Evolutionary conservation across 2,113 vertebrate genomes (phyloP).

Genomic region (Microcebus griseorufus): DNA sequence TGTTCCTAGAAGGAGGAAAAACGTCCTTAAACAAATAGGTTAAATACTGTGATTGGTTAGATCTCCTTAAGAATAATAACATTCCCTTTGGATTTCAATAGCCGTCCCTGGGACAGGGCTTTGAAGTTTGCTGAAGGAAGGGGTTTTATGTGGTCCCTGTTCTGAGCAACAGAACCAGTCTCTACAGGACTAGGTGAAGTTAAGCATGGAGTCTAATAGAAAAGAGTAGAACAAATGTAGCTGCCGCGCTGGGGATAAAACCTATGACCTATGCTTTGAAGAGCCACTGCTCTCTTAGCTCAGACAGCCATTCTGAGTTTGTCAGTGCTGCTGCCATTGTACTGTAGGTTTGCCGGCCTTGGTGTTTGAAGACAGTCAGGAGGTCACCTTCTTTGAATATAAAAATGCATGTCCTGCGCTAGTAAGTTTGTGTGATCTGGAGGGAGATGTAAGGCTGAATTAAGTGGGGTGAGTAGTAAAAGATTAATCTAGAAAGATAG

Average conservation of each 20-base stretch:
- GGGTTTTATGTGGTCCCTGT: background rate
- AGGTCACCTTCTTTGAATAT: background rate
- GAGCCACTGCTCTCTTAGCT: background rate
- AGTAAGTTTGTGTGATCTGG: background rate
- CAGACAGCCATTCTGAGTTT: background rate
- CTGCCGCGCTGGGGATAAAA: rapidly evolving
- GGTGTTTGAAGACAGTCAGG: background rate
- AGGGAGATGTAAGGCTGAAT: background rate
- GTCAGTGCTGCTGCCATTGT: rapidly evolving
- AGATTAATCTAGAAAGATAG: background rate
- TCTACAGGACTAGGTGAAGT: background rate
- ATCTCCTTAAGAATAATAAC: background rate
- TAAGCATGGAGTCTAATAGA: background rate
- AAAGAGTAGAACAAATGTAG: background rate
- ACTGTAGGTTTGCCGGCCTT: too few species aligned
- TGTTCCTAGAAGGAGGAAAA: background rate
- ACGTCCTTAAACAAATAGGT: conserved; percentile 50
- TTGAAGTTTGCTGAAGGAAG: background rate
- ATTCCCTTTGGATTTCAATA: background rate
- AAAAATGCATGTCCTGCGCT: background rate
- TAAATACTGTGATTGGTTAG: conserved; percentile 1
- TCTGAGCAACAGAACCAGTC: background rate
- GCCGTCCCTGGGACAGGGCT: background rate
- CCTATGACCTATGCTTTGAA: background rate
- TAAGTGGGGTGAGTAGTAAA: background rate